A percentile compares a stretch with the other conserved stretches of the same genome.
Evolutionary conservation across 2,113 vertebrate genomes (phyloP).

Genomic region (Petrocephalus zakoni): DNA sequence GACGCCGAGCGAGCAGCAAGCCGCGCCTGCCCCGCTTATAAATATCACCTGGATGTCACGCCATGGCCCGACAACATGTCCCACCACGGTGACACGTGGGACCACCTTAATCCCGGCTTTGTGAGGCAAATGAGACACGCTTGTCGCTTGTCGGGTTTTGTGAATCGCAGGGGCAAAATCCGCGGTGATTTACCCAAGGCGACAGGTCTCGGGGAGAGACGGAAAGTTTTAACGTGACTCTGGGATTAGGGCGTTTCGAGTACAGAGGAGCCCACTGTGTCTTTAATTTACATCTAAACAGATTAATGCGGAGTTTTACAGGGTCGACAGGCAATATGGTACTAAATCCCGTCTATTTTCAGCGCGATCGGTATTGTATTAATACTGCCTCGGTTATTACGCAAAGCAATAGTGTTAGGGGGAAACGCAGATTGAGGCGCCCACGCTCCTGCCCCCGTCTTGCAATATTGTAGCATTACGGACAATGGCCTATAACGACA

Average conservation of each 20-base stretch:
- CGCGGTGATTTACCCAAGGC: conserved; percentile 83
- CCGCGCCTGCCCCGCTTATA: conserved; percentile 59
- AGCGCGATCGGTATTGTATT: not conserved
- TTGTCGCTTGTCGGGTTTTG: conserved; percentile 74
- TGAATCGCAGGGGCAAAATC: conserved; percentile 78
- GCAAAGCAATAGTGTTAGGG: not conserved
- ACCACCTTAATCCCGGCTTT: conserved; percentile 83
- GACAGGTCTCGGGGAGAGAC: conserved; percentile 71
- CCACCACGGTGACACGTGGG: conserved; percentile 83
- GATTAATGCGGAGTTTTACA: conserved; percentile 67
- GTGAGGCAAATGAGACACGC: conserved; percentile 76
- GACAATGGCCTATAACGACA: not conserved
- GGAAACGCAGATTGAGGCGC: not conserved
- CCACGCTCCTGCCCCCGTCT: not conserved
- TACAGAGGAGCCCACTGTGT: conserved; percentile 58
- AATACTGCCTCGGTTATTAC: not conserved
- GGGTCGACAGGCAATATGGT: conserved; percentile 63
- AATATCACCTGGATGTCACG: conserved; percentile 70
- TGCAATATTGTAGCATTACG: not conserved
- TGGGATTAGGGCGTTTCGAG: conserved; percentile 62
- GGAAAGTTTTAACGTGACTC: conserved; percentile 48
- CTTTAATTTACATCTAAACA: conserved; percentile 62
- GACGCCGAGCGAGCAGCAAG: conserved; percentile 56
- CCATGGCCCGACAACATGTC: conserved; percentile 72
- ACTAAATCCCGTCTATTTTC: conserved; percentile 42